Evolutionary conservation across 92 coral and sea anemone species (phyloP), one percentile per base, ranked within the genome.

Genomic region (Porites divaricata): DNA sequence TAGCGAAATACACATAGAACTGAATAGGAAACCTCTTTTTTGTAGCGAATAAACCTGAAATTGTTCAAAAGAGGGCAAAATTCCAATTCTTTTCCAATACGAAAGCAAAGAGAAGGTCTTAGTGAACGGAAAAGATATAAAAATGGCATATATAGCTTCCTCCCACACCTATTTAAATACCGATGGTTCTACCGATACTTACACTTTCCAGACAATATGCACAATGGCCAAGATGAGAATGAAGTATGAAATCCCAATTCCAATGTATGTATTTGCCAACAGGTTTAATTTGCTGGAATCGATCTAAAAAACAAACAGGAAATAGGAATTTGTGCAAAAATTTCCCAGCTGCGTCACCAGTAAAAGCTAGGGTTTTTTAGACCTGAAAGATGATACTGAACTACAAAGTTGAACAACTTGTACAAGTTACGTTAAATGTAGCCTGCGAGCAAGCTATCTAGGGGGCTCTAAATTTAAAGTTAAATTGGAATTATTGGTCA

Each of bases 131-230:
- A 35, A 35, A 35, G 45, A 35, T 35, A 35, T 35, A 35, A 35
- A 35, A 4, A 35, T 35, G 45, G 45, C 3, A 35, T n/a, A n/a
- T n/a, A n/a, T 35, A 35, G 45, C 6, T 35, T 35, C 45, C 45
- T 35, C 45, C 45, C 45, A 35, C 45, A 35, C 45, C 6, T 35
- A 35, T 35, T 35, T 35, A 6, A 35, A 35, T 35, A 35, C 45
- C 45, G 45, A 35, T 35, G 45, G 45, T 35, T 35, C 45, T 35
- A 35, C 45, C 4, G 45, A 35, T 26, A 93, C 99, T 95, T 88
- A 97, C 99, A 90, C 79, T 86, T 93, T 97, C 95, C 93, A 91
- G 35, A 89, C 93, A 28, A 95, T 90, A 67, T 95, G 93, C 9
- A 81, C 79, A 62, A 95, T 82, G n/a, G 95, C 96, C 20, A 91